Conservation (phyloP, 2,888 invertebrate genomes). For the Baronia brevicornis region DNA sequence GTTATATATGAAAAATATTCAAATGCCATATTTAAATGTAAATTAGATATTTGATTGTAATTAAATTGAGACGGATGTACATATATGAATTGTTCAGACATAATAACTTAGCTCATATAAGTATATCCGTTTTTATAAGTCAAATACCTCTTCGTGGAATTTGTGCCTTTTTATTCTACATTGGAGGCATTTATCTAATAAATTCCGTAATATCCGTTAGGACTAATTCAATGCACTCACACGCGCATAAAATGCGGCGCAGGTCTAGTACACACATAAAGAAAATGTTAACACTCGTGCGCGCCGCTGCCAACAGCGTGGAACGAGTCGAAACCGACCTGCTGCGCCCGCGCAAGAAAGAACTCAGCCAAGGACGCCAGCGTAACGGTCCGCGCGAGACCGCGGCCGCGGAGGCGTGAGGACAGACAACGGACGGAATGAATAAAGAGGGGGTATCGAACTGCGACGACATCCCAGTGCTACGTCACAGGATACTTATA, state of each 20-base stretch:
- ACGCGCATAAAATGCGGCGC: slow-evolving; percentile 22
- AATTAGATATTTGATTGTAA: slow-evolving; percentile 1
- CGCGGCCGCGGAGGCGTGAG: slow-evolving; percentile 20
- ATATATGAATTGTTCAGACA: too few relatives aligned
- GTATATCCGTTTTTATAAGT: background rate
- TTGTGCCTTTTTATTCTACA: slow-evolving; percentile 26
- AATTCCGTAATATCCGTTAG: slow-evolving; percentile 73
- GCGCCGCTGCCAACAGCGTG: slow-evolving; percentile 47
- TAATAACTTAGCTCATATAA: too few relatives aligned
- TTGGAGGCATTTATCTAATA: slow-evolving; percentile 54
- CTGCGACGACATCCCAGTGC: too few relatives aligned
- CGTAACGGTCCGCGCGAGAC: slow-evolving; percentile 58
- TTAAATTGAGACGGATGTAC: too few relatives aligned
- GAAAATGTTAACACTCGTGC: slow-evolving; percentile 46
- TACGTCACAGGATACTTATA: too few relatives aligned
- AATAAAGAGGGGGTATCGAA: too few relatives aligned
- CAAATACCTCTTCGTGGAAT: too few relatives aligned
- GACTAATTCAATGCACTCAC: slow-evolving; percentile 58
- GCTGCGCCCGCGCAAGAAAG: slow-evolving; percentile 60
- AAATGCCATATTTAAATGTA: background rate
- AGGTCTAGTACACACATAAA: slow-evolving; percentile 19
- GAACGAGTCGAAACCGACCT: slow-evolving; percentile 71
- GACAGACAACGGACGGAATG: slow-evolving; percentile 15
- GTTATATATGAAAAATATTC: background rate
- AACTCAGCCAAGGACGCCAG: slow-evolving; percentile 75